Evolutionary conservation across 2,797 vertebrate species (phyloP).

Genomic region (Mormyrus proboscirostris): DNA sequence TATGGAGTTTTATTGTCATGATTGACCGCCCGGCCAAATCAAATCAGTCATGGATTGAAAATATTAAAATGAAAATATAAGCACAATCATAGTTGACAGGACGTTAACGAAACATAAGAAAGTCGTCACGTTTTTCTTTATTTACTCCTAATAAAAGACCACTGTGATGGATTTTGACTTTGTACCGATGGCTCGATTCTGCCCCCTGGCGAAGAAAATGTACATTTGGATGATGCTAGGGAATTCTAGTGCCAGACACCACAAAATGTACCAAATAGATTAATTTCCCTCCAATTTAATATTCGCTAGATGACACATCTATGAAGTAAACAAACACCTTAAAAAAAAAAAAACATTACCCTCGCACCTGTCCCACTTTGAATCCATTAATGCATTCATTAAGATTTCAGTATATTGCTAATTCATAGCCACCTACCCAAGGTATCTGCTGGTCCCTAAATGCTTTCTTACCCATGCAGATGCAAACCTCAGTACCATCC

Average conservation of each 20-base stretch:
- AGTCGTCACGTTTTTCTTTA: background rate
- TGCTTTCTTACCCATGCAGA: background rate
- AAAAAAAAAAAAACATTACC: background rate
- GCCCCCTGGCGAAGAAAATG: conserved; percentile 11
- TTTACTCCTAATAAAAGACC: background rate
- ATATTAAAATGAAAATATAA: background rate
- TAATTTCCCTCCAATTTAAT: background rate
- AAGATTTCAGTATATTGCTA: background rate
- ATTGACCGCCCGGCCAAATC: background rate
- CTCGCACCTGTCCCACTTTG: background rate
- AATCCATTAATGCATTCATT: background rate
- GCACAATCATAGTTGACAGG: background rate
- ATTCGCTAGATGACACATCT: background rate
- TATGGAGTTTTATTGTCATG: background rate
- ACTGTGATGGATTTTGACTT: background rate
- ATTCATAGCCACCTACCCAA: background rate
- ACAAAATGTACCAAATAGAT: background rate
- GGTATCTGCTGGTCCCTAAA: background rate
- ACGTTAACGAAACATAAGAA: background rate
- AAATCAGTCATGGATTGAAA: background rate
- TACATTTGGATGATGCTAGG: background rate
- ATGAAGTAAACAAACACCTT: background rate
- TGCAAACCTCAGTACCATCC: background rate
- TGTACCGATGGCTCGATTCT: background rate
- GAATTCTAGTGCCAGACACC: background rate